These are phyloP conservation scores for Syritta pipiens DNA, from an alignment of 2,888 invertebrate genomes.

Conservation along the genomic window DNA sequence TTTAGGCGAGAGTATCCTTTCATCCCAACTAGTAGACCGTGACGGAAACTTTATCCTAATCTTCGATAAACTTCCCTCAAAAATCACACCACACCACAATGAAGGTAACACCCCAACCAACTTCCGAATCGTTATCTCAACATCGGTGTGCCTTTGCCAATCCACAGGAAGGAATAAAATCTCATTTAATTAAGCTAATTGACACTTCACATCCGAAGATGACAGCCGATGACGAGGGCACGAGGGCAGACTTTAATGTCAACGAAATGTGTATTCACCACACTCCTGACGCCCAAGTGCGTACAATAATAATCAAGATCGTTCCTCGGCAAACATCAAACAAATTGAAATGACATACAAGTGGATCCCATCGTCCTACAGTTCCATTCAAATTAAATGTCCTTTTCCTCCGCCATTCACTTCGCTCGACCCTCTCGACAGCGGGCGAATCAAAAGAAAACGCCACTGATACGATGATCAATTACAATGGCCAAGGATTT, in stretches of 20 bases:
- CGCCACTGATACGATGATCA: slow-evolving; percentile 60
- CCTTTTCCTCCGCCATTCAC: slow-evolving; percentile 57
- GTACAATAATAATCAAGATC: slow-evolving; percentile 66
- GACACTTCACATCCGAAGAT: too few relatives aligned
- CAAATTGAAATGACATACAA: slow-evolving; percentile 66
- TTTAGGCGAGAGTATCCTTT: too few relatives aligned
- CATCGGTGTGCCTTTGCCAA: too few relatives aligned
- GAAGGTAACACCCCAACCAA: too few relatives aligned
- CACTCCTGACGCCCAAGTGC: slow-evolving; percentile 43
- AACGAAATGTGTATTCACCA: slow-evolving; percentile 46
- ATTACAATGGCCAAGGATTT: slow-evolving; percentile 54
- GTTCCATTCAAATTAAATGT: slow-evolving; percentile 66
- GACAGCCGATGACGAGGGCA: too few relatives aligned
- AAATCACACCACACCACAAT: too few relatives aligned
- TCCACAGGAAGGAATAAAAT: too few relatives aligned
- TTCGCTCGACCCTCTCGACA: background rate
- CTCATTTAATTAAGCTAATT: too few relatives aligned
- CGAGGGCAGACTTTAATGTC: slow-evolving; percentile 48
- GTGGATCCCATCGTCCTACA: slow-evolving; percentile 66
- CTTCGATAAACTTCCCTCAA: too few relatives aligned
- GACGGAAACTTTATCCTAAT: too few relatives aligned
- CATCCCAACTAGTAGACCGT: too few relatives aligned
- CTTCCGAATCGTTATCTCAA: too few relatives aligned
- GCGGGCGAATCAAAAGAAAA: slow-evolving; percentile 11
- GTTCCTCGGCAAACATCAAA: slow-evolving; percentile 69